Evolutionary conservation across 2,113 vertebrate species (phyloP).

Genomic region (Azemiops feae): DNA sequence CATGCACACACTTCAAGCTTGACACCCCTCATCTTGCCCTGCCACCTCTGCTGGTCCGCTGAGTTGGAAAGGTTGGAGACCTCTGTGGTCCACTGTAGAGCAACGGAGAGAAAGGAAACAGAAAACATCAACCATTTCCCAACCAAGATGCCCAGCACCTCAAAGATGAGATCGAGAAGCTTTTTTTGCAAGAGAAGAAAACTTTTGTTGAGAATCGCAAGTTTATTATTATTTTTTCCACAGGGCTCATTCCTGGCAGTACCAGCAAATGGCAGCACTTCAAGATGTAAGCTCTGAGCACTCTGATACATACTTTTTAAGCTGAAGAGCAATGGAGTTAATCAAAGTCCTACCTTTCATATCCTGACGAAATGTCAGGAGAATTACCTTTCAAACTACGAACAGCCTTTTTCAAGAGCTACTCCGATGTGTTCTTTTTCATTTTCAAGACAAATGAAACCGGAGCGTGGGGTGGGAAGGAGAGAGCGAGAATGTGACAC

Average conservation of each 20-base stretch:
- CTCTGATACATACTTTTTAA: constrained; percentile 46
- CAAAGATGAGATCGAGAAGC: not conserved
- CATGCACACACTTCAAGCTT: too few species aligned
- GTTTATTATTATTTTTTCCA: not conserved
- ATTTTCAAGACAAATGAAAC: constrained; percentile 48
- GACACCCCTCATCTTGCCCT: too few species aligned
- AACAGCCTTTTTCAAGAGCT: constrained; percentile 49
- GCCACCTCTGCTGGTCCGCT: too few species aligned
- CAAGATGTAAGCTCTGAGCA: constrained; percentile 5
- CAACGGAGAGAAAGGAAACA: not conserved
- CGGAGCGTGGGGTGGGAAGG: not conserved
- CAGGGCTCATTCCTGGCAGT: not conserved
- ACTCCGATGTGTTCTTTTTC: constrained; percentile 33
- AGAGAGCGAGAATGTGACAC: constrained; percentile 36
- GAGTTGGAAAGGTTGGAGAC: too few species aligned
- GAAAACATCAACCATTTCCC: not conserved
- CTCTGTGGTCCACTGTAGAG: not conserved
- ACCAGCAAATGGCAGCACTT: not conserved
- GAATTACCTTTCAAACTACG: constrained; percentile 56
- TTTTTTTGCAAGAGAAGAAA: not conserved
- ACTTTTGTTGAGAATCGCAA: not conserved
- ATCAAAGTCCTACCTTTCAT: constrained; percentile 44
- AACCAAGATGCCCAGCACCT: not conserved
- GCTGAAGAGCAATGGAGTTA: constrained; percentile 40
- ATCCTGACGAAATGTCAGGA: constrained; percentile 47